Percentiles rank a stretch among this genome's conserved stretches.
These are phyloP conservation scores for Pelagia noctiluca DNA, from an alignment of 30 jellyfish, hydroid and myxozoan species.

Conservation along the genomic window DNA sequence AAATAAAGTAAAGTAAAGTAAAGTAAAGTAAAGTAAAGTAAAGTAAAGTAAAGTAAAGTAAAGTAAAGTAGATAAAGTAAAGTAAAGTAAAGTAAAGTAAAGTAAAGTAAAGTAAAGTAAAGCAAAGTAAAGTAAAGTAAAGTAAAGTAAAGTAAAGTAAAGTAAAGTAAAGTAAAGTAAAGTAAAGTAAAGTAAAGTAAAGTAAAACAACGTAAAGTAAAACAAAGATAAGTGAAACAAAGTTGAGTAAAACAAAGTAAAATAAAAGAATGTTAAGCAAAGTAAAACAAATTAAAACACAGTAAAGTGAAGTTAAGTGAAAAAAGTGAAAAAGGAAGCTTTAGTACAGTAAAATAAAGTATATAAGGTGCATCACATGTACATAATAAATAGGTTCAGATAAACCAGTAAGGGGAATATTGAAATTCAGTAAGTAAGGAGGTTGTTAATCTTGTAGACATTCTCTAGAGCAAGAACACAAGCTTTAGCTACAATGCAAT, in stretches of 20 bases:
- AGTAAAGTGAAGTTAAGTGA: background rate
- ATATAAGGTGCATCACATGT: background rate
- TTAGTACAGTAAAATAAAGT: background rate
- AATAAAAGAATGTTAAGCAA: background rate
- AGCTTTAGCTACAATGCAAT: background rate
- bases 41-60: background rate
- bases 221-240: background rate
- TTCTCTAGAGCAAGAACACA: background rate
- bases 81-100: background rate
- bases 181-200: background rate
- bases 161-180: background rate
- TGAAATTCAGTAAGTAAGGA: background rate
- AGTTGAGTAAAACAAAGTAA: background rate
- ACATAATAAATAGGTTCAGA: background rate
- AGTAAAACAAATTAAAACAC: background rate
- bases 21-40: background rate
- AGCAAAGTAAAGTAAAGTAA: too few relatives aligned
- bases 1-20: background rate
- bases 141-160: background rate
- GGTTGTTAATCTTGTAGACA: too few relatives aligned
- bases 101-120: background rate
- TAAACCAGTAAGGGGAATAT: background rate
- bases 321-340: background rate
- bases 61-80: background rate
- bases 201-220: background rate